phyloP scores from a whole-genome alignment of 2,888 invertebrate species.

The Balanococcus diminutus region DNA sequence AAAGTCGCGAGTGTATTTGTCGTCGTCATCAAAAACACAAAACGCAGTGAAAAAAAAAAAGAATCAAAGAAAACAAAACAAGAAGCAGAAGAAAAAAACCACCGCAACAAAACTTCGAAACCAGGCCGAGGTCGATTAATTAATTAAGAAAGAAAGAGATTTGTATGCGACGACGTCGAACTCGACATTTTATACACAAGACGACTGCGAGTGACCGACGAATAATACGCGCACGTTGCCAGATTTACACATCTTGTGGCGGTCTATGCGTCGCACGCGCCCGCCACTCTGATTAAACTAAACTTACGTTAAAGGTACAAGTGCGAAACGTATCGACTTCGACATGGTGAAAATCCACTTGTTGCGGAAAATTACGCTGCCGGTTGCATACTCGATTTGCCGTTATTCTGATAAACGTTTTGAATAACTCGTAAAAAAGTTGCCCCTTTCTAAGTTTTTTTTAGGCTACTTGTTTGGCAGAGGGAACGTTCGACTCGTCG shows the following conservation, averaged over 20 bases:
- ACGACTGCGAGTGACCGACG: not conserved
- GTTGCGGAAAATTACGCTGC: not conserved
- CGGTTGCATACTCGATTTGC: not conserved
- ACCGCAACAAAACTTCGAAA: not conserved
- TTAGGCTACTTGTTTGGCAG: too few species aligned
- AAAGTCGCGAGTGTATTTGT: not conserved
- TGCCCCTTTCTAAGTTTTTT: too few species aligned
- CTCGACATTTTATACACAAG: not conserved
- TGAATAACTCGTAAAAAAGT: not conserved
- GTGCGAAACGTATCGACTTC: not conserved
- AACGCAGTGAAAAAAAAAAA: not conserved
- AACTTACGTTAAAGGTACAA: not conserved
- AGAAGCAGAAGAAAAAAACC: too few species aligned
- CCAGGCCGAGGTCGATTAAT: constrained; percentile 50
- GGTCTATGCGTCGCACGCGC: not conserved
- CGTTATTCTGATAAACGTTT: not conserved
- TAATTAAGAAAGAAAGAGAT: constrained; percentile 47
- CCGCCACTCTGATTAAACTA: too few species aligned
- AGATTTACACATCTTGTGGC: not conserved
- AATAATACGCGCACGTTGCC: not conserved
- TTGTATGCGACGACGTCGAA: not conserved
- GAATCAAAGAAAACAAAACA: not conserved
- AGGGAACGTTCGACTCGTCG: too few species aligned
- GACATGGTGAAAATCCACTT: not conserved
- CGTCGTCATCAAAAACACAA: not conserved